These are phyloP conservation scores for Apomyelois bistriatella DNA, from an alignment of 2,888 invertebrate species.

Conservation along the genomic window DNA sequence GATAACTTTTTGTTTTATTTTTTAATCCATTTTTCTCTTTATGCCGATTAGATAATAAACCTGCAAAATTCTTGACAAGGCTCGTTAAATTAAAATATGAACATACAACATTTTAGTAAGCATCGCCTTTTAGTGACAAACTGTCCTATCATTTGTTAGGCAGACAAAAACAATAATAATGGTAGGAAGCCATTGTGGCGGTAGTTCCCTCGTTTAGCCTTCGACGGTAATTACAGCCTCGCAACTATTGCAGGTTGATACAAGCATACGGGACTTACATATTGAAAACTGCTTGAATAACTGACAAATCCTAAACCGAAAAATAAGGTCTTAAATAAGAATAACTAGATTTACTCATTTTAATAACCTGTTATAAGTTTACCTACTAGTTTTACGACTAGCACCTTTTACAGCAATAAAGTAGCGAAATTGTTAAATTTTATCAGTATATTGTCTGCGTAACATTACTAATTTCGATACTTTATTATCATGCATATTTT, in stretches of 20 bases:
- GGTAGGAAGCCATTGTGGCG: slow-evolving; percentile 49
- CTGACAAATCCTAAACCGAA: neutral
- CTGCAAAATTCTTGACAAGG: neutral
- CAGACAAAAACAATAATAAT: slow-evolving; percentile 35
- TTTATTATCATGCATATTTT: too few relatives aligned
- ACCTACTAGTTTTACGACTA: too few relatives aligned
- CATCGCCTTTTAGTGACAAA: slow-evolving; percentile 21
- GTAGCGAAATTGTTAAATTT: too few relatives aligned
- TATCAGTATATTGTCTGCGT: too few relatives aligned
- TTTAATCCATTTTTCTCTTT: neutral
- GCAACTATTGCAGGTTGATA: slow-evolving; percentile 27
- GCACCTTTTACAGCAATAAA: too few relatives aligned
- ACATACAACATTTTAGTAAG: slow-evolving; percentile 14
- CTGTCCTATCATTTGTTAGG: slow-evolving; percentile 27
- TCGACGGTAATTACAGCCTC: slow-evolving; percentile 46
- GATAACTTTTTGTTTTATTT: slow-evolving; percentile 28
- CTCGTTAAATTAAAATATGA: neutral
- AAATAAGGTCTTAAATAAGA: too few relatives aligned
- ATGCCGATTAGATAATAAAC: neutral
- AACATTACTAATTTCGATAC: too few relatives aligned
- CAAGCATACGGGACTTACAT: slow-evolving; percentile 28
- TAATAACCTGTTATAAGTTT: too few relatives aligned
- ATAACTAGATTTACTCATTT: too few relatives aligned
- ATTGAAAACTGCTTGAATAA: slow-evolving; percentile 20
- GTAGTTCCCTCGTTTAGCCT: slow-evolving; percentile 55